Percentiles rank a stretch among this genome's conserved stretches.
phyloP scores from a whole-genome alignment of 2,888 invertebrate species.

The Heliothis peltigera region DNA sequence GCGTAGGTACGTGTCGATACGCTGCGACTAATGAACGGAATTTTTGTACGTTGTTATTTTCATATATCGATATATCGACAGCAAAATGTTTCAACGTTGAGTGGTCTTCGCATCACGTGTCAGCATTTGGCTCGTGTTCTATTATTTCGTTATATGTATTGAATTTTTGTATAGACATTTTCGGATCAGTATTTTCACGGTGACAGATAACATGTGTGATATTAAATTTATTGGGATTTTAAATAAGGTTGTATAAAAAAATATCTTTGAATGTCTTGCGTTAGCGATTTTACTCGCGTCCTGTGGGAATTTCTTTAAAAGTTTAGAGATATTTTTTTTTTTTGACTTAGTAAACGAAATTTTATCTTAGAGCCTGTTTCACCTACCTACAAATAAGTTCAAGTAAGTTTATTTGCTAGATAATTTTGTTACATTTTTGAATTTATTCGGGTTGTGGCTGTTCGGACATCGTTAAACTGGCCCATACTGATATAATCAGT shows the following conservation, averaged over 20 bases:
- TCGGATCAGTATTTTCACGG: not conserved
- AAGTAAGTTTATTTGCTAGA: too few relatives aligned
- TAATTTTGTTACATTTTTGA: too few relatives aligned
- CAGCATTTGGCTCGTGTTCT: not conserved
- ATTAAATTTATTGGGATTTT: not conserved
- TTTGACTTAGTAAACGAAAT: too few relatives aligned
- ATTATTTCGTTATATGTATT: not conserved
- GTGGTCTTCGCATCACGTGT: not conserved
- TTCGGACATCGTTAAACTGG: too few relatives aligned
- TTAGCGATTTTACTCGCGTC: too few relatives aligned
- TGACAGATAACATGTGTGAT: not conserved
- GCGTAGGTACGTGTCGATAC: constrained; percentile 2
- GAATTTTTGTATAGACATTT: not conserved
- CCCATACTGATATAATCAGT: not conserved
- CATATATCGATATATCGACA: constrained; percentile 1
- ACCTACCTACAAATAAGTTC: too few relatives aligned
- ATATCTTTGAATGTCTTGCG: too few relatives aligned
- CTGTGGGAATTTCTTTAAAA: too few relatives aligned
- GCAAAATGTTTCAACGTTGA: constrained; percentile 1
- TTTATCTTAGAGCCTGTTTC: too few relatives aligned
- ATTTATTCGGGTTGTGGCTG: too few relatives aligned
- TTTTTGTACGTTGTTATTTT: constrained; percentile 2
- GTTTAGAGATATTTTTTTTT: too few relatives aligned
- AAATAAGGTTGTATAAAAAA: too few relatives aligned
- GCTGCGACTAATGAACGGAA: not conserved